Evolutionary conservation across 2,113 vertebrate species (phyloP), one percentile per base, ranked within the genome.

Genomic region (Silurus glanis): DNA sequence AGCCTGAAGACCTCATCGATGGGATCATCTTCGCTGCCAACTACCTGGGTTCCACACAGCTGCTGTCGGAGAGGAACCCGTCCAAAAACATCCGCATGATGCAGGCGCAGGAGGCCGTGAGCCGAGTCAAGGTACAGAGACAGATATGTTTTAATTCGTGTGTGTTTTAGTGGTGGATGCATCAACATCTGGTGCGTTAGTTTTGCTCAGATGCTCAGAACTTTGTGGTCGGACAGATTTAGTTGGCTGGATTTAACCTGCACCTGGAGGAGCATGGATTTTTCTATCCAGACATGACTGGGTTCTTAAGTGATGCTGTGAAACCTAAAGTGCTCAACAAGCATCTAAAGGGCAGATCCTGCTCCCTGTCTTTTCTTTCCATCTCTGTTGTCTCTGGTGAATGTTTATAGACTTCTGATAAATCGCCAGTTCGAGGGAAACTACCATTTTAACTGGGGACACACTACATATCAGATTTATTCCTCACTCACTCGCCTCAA

Each of bases 51-150:
- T 99, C 98, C 86, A 99, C 98, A 4, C 98, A 99, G 95, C 95
- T 99, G 91, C 96, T 99, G 9, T 99, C 98, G 0, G 98, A 99
- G 92, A 95, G 98, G 79, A 99, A 99, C 92, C 98, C 98, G 0
- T 99, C 98, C 91, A 99, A 99, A 92, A 99, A 99, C 95, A 97
- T 99, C 88, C 92, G 98, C 0, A 99, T 99, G 98, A 97, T 99
- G 97, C 98, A 99, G 91, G 98, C 98, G 0, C 98, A 99, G 90
- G 98, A 99, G 89, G 98, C 98, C 0, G 98, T 99, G 89, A 98
- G 97, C 91, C 95, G 98, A 85, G 97, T 99, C 91, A 99, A 99
- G 98, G 98, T 99, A 96, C 56, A 59, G 56, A 80, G 56, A 61
- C 37, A 80, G 28, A 80, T 61, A 12, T 61, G 25, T 37, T 21